These are phyloP conservation scores for Cyclargus thomasi DNA, from an alignment of 1,140 invertebrate genomes.

Conservation along the genomic window DNA sequence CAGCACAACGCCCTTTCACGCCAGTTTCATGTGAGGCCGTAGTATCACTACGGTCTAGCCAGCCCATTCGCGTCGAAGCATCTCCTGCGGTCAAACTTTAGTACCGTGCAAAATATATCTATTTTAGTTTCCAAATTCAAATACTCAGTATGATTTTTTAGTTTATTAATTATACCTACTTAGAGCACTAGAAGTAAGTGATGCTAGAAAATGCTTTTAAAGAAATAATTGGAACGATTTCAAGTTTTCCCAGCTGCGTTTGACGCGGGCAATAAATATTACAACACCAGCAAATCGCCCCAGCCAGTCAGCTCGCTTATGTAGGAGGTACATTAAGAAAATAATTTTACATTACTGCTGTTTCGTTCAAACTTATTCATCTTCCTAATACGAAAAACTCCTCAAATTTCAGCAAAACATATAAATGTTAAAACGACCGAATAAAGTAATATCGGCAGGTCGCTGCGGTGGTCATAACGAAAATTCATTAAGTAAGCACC, in stretches of 20 bases:
- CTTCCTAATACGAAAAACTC: neutral
- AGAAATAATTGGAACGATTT: slow-evolving; percentile 38
- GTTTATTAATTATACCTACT: neutral
- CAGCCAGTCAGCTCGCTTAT: slow-evolving; percentile 6
- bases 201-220: slow-evolving; percentile 38
- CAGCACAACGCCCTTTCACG: too few species aligned
- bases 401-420: neutral
- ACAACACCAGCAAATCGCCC: slow-evolving; percentile 32
- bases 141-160: too few species aligned
- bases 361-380: neutral
- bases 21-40: too few species aligned
- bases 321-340: neutral
- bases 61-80: too few species aligned
- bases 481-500: slow-evolving; percentile 67
- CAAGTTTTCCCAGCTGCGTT: slow-evolving; percentile 35
- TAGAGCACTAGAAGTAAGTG: slow-evolving; percentile 27
- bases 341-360: too few species aligned
- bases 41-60: too few species aligned
- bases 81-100: too few species aligned
- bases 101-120: too few species aligned
- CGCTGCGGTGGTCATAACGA: slow-evolving; percentile 52
- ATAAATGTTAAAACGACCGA: neutral
- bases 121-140: too few species aligned
- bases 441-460: slow-evolving; percentile 22
- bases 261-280: slow-evolving; percentile 35